phyloP scores from a whole-genome alignment of 2,888 invertebrate genomes.

The Drosophila pullipes region DNA sequence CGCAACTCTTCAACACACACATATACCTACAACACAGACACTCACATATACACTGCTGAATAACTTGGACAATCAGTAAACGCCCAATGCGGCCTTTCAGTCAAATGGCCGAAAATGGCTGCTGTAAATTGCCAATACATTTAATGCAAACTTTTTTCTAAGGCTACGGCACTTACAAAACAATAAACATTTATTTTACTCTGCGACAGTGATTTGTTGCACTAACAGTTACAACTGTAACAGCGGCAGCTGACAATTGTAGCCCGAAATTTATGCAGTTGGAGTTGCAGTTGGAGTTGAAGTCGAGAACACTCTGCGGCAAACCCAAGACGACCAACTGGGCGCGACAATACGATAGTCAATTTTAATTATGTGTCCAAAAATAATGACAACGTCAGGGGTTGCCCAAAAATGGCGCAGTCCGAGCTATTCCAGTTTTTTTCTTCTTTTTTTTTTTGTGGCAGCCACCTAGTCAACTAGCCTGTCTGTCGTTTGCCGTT shows the following conservation, averaged over 20 bases:
- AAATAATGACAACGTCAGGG: constrained; percentile 76
- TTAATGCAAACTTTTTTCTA: constrained; percentile 61
- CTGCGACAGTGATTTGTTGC: constrained; percentile 78
- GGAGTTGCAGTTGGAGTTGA: constrained; percentile 14
- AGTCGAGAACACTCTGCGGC: constrained; percentile 43
- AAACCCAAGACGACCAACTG: constrained; percentile 58
- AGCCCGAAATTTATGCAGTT: constrained; percentile 71
- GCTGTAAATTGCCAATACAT: constrained; percentile 76
- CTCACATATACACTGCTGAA: constrained; percentile 3
- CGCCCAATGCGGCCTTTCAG: constrained; percentile 77
- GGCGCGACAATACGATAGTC: constrained; percentile 77
- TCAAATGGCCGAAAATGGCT: constrained; percentile 75
- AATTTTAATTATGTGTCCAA: constrained; percentile 81
- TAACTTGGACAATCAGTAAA: constrained; percentile 61
- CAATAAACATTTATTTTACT: constrained; percentile 80
- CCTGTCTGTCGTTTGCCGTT: constrained; percentile 51
- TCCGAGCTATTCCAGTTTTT: constrained; percentile 44
- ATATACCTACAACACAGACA: not conserved
- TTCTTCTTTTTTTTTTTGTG: constrained; percentile 4
- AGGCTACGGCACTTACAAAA: constrained; percentile 72
- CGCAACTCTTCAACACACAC: constrained; percentile 12
- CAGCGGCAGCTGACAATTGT: constrained; percentile 65
- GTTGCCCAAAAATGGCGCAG: constrained; percentile 76
- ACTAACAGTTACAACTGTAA: constrained; percentile 57
- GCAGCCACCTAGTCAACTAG: constrained; percentile 17